These are phyloP conservation scores for Homarus americanus DNA, from an alignment of 1,140 invertebrate genomes.

Conservation along the genomic window DNA sequence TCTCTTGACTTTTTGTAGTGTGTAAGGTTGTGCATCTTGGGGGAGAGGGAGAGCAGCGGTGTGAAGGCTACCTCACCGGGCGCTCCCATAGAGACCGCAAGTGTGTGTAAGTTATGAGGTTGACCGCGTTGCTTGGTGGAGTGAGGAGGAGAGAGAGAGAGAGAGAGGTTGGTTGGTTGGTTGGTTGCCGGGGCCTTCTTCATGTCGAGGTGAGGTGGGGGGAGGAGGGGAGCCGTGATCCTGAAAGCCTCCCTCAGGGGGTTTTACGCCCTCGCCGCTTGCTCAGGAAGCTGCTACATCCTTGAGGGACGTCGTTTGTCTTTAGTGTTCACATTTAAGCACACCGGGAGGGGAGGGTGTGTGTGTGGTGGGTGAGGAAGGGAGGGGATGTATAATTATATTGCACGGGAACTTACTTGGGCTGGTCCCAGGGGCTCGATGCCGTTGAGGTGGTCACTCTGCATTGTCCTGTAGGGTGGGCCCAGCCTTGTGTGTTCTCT, in stretches of 20 bases:
- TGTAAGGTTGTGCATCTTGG: background rate
- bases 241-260: background rate
- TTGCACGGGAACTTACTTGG: no score
- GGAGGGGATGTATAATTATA: no score
- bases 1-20: background rate
- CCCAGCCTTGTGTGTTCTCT: no score
- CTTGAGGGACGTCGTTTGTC: conserved; percentile 9
- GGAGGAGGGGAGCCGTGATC: background rate
- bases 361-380: no score
- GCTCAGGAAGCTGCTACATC: conserved; percentile 7
- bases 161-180: no score
- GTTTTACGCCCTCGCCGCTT: background rate
- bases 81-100: background rate
- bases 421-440: no score
- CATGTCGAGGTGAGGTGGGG: background rate
- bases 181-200: no score
- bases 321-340: background rate
- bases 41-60: background rate
- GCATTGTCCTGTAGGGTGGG: no score
- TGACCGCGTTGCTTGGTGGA: background rate
- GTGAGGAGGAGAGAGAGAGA: background rate
- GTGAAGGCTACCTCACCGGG: background rate
- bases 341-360: background rate
- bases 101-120: background rate
- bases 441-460: no score